These are phyloP conservation scores for Corvus hawaiiensis DNA, from an alignment of 2,113 vertebrate genomes.

Conservation along the genomic window DNA sequence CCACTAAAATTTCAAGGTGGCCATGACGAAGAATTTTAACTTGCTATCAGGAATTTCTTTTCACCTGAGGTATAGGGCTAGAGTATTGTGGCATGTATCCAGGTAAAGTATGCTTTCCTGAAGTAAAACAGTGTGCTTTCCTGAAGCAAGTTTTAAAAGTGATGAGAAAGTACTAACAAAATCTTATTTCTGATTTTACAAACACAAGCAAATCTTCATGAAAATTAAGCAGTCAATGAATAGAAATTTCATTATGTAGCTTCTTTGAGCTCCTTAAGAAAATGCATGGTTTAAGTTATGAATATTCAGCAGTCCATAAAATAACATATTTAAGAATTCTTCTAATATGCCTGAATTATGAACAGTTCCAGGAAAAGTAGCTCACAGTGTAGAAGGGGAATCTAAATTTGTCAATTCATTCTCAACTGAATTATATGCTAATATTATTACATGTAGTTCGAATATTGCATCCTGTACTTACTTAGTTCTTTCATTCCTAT, in stretches of 20 bases:
- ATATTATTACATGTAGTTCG: not conserved
- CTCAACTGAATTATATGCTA: not conserved
- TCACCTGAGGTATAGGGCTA: not conserved
- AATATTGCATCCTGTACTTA: not conserved
- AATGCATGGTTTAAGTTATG: conserved; percentile 8
- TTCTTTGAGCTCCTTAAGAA: not conserved
- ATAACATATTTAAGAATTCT: not conserved
- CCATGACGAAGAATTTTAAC: not conserved
- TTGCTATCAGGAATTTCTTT: not conserved
- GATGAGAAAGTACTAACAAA: not conserved
- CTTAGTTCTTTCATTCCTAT: not conserved
- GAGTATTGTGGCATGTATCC: not conserved
- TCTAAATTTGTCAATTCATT: conserved; percentile 18
- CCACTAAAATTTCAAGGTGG: not conserved
- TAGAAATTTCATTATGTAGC: not conserved
- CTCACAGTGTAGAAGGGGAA: not conserved
- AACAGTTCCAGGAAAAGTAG: conserved; percentile 27
- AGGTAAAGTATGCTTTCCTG: not conserved
- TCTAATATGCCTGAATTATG: conserved; percentile 1
- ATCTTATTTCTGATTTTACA: conserved; percentile 3
- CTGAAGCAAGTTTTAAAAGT: not conserved
- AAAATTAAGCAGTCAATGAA: not conserved
- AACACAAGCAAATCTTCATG: conserved; percentile 9
- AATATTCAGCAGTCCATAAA: conserved; percentile 46
- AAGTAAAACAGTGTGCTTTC: not conserved